These are phyloP conservation scores for Oligia strigilis DNA, from an alignment of 2,888 invertebrate genomes.

Conservation along the genomic window DNA sequence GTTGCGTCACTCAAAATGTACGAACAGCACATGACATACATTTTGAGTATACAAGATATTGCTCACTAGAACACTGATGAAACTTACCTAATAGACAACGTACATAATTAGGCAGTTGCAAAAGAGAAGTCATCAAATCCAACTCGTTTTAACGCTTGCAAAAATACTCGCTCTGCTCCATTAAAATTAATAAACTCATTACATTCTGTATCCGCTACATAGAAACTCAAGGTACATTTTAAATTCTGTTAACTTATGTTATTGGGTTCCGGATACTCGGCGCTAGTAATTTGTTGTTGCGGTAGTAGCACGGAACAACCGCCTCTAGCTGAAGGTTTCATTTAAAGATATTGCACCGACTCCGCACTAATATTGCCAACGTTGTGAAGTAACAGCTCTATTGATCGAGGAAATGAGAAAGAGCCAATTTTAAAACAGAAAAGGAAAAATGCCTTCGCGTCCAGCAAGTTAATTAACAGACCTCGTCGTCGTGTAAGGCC, in stretches of 20 bases:
- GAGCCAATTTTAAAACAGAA: slow-evolving; percentile 57
- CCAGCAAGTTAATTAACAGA: slow-evolving; percentile 57
- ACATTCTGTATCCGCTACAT: slow-evolving; percentile 23
- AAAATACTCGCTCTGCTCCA: slow-evolving; percentile 26
- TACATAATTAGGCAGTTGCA: slow-evolving; percentile 46
- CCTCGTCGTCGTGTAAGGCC: slow-evolving; percentile 15
- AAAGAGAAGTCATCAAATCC: slow-evolving; percentile 45
- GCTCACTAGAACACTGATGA: slow-evolving; percentile 44
- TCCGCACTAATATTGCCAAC: slow-evolving; percentile 52
- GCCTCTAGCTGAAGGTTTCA: slow-evolving; percentile 71
- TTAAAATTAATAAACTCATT: slow-evolving; percentile 32
- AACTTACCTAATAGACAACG: slow-evolving; percentile 43
- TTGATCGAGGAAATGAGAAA: slow-evolving; percentile 61
- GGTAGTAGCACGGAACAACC: slow-evolving; percentile 66
- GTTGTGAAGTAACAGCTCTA: slow-evolving; percentile 47
- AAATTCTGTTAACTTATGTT: slow-evolving; percentile 45
- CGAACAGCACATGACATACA: slow-evolving; percentile 33
- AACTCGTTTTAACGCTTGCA: slow-evolving; percentile 46
- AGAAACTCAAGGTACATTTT: slow-evolving; percentile 40
- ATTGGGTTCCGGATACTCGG: slow-evolving; percentile 41
- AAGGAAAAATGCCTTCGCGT: slow-evolving; percentile 41
- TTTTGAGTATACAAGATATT: slow-evolving; percentile 52
- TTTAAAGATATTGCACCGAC: slow-evolving; percentile 75
- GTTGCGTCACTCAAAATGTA: slow-evolving; percentile 45
- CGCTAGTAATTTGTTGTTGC: slow-evolving; percentile 72